Base-by-base conservation (phyloP, 2,888 invertebrate species). In the Leucozona laternaria region DNA sequence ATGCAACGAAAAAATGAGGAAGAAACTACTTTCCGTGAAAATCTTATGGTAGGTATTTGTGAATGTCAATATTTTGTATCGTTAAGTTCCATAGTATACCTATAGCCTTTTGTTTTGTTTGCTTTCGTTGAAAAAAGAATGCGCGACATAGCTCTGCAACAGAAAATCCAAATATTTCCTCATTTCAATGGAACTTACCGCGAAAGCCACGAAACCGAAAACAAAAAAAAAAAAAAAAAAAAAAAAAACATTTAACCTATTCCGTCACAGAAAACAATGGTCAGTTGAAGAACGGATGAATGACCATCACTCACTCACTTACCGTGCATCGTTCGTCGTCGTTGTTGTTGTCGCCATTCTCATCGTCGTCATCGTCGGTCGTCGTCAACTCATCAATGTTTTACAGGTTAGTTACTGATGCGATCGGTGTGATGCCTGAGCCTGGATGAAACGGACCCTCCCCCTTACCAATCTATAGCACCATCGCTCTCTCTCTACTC, bases 141-240 rank as follows among this genome's bases (percentile, higher is more conserved):
- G 15, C 20, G 22, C 57, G 48, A 68, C 62, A 73, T 60, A 79
- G 48, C 25, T 55, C 3, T 37, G 11, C 15, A 79, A 76, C 84
- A 79, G 71, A 76, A 71, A 84, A 76, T 84, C 84, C 76, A 73
- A 77, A 85, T 85, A 85, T 85, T 85, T 85, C 68, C 68, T 68
- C 68, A 60, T 72, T 68, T 77, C 80, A 70, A 60, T 73, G 55
- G 85, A 68, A 71, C 50, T 64, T 75, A 68, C 48, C 79, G 73
- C 55, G 11, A 45, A 45, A 17, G 45, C 20, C 8, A 20, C 20
- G 28, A 40, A 34, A 28, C 37, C 31, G 31, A 45, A 66, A 57
- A 70, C 15, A 7, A 22, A 53, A 58, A 43, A 57, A 11, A 45
- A n/a, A n/a, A 15, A 15, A 3, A 40, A 15, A 17, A n/a, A 25